Percentiles rank a stretch among this genome's conserved stretches.
Evolutionary conservation across 2,888 invertebrate genomes (phyloP).

Genomic region (Neoscelio sp.): DNA sequence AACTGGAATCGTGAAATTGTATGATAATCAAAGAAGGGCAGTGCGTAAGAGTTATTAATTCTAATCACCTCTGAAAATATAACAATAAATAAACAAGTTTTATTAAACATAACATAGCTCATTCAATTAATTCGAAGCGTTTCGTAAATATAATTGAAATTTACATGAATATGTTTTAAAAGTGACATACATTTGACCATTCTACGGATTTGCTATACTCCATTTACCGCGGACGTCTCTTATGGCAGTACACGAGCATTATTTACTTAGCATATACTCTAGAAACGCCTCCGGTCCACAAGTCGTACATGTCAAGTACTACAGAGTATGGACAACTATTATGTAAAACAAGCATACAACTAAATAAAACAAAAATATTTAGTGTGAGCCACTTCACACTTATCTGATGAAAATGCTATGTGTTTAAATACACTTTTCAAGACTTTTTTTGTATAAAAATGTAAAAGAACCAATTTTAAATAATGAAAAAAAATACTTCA

Average conservation of each 20-base stretch:
- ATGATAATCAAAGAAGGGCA: slow-evolving; percentile 25
- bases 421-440: no score
- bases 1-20: slow-evolving; percentile 20
- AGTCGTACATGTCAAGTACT: slow-evolving; percentile 1
- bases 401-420: slow-evolving; percentile 22
- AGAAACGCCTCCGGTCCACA: slow-evolving; percentile 22
- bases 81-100: slow-evolving; percentile 22
- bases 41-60: no score
- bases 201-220: slow-evolving; percentile 35
- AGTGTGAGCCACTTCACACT: slow-evolving; percentile 1
- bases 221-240: slow-evolving; percentile 36
- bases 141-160: slow-evolving; percentile 20
- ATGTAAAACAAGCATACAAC: slow-evolving; percentile 33
- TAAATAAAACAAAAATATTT: slow-evolving; percentile 30
- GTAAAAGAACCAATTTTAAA: no score
- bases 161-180: slow-evolving; percentile 20
- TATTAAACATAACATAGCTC: not conserved
- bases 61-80: no score
- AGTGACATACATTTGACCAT: slow-evolving; percentile 31
- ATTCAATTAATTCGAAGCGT: not conserved
- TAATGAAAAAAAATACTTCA: no score
- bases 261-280: slow-evolving; percentile 45
- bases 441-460: no score
- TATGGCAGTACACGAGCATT: slow-evolving; percentile 40
- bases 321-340: slow-evolving; percentile 15